Base-by-base conservation (phyloP, 2,888 invertebrate genomes). In the Leptinotarsa juncta region DNA sequence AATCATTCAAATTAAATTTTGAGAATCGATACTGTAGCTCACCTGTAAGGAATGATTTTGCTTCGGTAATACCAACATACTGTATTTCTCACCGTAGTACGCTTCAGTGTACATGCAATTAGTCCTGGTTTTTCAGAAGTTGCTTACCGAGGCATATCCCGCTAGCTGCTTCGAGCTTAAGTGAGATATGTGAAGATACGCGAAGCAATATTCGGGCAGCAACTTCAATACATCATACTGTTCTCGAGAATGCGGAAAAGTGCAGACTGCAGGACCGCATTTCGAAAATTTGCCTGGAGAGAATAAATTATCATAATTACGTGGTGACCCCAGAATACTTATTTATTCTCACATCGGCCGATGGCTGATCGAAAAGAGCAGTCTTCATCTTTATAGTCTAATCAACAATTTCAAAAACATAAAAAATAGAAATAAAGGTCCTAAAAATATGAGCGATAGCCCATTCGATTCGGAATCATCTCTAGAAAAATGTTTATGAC, bases 201-300 rank as follows among this genome's bases (percentile, higher is more conserved):
- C 70, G 67, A 26, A 50, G 66, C 67, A 67, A 68, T 71, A 76
- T 73, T 68, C 65, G 73, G 67, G 67, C 73, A 67, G 68, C 70
- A 73, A 72, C 73, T 73, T 16, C 55, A 67, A 71, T 73, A 42
- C 20, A 71, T 71, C 73, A 71, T 73, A 71, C 32, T 42, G 65
- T 55, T 67, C 71, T 50, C 53, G 62, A 68, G 76, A 76, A 76
- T 76, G 76, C 76, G 76, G 76, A 75, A 73, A 74, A 76, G 71
- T 67, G 14, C n/a, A 48, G 18, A 51, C 1, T 20, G 26, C 76
- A 71, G 73, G 48, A 20, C 65, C 76, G 73, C 48, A 73, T 62
- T 62, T 4, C 23, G 51, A 66, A 42, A 26, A 32, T 53, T 65
- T 50, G 3, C 12, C n/a, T 4, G 4, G 7, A 32, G 16, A 32